Percentiles rank a stretch among this genome's conserved stretches.
These are phyloP conservation scores for Acheta domesticus DNA, from an alignment of 2,888 invertebrate species.

Conservation along the genomic window DNA sequence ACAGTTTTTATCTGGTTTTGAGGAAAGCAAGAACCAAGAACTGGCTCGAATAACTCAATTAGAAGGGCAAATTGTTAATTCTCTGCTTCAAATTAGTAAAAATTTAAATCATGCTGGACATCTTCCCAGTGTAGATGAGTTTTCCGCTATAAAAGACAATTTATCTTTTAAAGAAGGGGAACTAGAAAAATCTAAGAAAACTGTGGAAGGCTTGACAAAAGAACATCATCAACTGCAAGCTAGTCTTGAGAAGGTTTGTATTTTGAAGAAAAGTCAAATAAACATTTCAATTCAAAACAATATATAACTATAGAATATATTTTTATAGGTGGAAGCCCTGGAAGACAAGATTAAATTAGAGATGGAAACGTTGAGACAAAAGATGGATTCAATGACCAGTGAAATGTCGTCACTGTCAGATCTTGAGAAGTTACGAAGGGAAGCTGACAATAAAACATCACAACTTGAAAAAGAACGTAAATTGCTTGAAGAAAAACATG, in stretches of 20 bases:
- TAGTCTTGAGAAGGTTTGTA: conserved; percentile 47
- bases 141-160: conserved; percentile 49
- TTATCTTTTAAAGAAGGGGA: conserved; percentile 53
- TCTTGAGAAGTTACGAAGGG: conserved; percentile 56
- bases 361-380: conserved; percentile 49
- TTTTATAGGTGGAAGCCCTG: conserved; percentile 58
- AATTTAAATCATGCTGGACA: conserved; percentile 46
- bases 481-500: conserved; percentile 46
- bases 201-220: conserved; percentile 61
- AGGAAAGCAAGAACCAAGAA: conserved; percentile 61
- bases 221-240: conserved; percentile 53
- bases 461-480: conserved; percentile 53
- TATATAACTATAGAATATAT: neutral
- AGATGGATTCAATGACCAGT: conserved; percentile 55
- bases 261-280: neutral
- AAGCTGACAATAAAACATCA: conserved; percentile 57
- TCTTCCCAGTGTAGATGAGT: conserved; percentile 34
- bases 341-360: conserved; percentile 64
- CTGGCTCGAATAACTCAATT: conserved; percentile 58
- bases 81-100: conserved; percentile 64
- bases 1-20: conserved; percentile 64
- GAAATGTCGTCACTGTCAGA: conserved; percentile 62
- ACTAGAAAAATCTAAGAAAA: conserved; percentile 60
- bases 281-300: too few relatives aligned
- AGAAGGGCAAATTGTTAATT: conserved; percentile 61